Base-by-base conservation (phyloP, 2,113 vertebrate species). In the Ictalurus punctatus region DNA sequence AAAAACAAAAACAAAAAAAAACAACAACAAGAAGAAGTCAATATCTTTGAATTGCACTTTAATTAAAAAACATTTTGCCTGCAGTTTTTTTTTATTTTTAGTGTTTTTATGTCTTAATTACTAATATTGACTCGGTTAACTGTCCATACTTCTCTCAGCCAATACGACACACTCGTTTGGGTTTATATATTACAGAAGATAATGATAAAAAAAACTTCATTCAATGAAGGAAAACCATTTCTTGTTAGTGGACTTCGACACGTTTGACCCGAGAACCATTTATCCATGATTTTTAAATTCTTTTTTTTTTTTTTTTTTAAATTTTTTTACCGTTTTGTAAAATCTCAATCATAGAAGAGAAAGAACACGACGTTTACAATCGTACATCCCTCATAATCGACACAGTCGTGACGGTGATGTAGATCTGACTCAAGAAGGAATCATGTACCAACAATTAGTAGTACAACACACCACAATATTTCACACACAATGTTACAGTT, bases 321-420 rank as follows among this genome's bases (percentile, higher is more conserved):
- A n/a, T n/a, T n/a, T n/a, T 52, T 14, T 48, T 44, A 23, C 44
- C 27, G 76, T 79, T 52, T 79, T 16, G 76, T 54, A n/a, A 79
- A 79, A 27, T 79, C 76, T 79, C 76, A 52, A 3, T 79, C 44
- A 52, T 3, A 79, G 76, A 79, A 56, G 78, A 81, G 78, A 81
- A 81, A 19, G 52, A 81, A 81, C 27, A 81, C 78, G 16, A 16
- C 40, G 12, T 81, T 4, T 34, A 81, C 79, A 37, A 54, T 81
- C 52, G 13, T 16, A 81, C 19, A 34, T 13, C 40, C 23, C 1
- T 48, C 23, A 48, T 6, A 52, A 25, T 27, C 25, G 10, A 16
- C 48, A 79, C 76, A 13, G 73, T 76, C 73, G 1, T 30, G 34
- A 74, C 8, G 71, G 30, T 73, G 1, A 73, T 44, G 73, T 25